Base-by-base conservation (phyloP, 2,888 invertebrate genomes). In the Andrena marginata region DNA sequence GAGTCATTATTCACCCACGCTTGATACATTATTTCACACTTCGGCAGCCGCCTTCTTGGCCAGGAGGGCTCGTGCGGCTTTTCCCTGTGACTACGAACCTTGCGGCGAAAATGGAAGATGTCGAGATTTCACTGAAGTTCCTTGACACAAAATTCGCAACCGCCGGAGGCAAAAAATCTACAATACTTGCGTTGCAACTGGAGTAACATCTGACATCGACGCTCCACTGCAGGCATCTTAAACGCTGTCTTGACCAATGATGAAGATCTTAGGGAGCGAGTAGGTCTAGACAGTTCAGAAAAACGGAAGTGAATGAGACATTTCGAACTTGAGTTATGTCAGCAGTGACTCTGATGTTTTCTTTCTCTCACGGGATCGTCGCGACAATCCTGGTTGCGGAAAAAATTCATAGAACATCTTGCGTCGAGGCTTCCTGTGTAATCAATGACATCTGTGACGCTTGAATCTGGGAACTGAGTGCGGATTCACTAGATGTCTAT, bases 81-180 rank as follows among this genome's bases (percentile, higher is more conserved):
- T 63, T 76, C 65, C 70, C 68, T 33, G 23, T 80, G 85, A 87
- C 83, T 87, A 83, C 85, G 79, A 87, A 64, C 73, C 68, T 76
- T 80, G 80, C 60, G 62, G 13, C 82, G 84, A 80, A 89, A 87
- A 85, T 85, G 89, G 85, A 85, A 88, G 87, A 88, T 87, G 85
- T 81, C 77, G 85, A 69, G 84, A 84, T 85, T 85, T 85, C 83
- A 77, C 71, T 67, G 65, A 76, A 87, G 81, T 77, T 68, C 69
- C 87, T 68, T 35, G 75, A 70, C 67, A 70, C 74, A 82, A 86
- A 86, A 84, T 80, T 81, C 68, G 49, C 56, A 60, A 56, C 13
- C 68, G 67, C 64, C 67, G 64, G 72, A 70, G 73, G 87, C 72
- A 78, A 86, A 88, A 83, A 85, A 86, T 86, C 77, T 86, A 74